Evolutionary conservation across 2,888 invertebrate species (phyloP).

Genomic region (Uloborus plumipes): DNA sequence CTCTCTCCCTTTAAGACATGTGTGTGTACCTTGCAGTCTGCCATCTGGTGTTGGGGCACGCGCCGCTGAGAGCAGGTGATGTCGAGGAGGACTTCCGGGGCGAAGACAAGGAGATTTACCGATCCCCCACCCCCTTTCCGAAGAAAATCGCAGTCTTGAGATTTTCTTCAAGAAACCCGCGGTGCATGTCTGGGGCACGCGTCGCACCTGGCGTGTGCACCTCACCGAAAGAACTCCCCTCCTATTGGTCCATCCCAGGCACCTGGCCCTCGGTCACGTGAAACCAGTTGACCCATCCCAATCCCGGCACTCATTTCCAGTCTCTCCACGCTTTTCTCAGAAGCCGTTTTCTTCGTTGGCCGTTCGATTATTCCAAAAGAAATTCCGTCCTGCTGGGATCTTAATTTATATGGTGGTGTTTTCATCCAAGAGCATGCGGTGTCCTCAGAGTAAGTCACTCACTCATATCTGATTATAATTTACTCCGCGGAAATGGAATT

Average conservation of each 20-base stretch:
- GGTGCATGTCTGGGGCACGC: constrained; percentile 39
- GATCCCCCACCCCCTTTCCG: neutral
- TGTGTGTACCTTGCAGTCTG: too few species aligned
- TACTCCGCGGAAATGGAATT: too few species aligned
- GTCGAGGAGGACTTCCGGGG: neutral
- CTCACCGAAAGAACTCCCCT: neutral
- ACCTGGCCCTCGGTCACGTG: constrained; percentile 59
- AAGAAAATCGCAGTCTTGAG: neutral
- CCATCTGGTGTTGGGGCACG: constrained; percentile 48
- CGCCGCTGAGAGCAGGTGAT: constrained; percentile 54
- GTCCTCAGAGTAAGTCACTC: constrained; percentile 32
- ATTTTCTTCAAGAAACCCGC: constrained; percentile 27
- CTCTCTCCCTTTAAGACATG: too few species aligned
- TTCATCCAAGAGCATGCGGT: constrained; percentile 42
- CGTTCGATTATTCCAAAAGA: constrained; percentile 1
- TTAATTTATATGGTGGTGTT: constrained; percentile 38
- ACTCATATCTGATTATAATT: too few species aligned
- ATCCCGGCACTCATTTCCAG: too few species aligned
- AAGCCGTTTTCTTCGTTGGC: neutral
- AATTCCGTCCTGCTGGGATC: too few species aligned
- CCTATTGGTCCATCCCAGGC: constrained; percentile 31
- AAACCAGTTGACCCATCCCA: neutral
- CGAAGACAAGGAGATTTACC: neutral
- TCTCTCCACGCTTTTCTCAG: neutral
- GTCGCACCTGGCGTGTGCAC: constrained; percentile 48